These are phyloP conservation scores for Stomatorhinus ivindoensis DNA, from an alignment of 2,113 vertebrate species.

Conservation along the genomic window DNA sequence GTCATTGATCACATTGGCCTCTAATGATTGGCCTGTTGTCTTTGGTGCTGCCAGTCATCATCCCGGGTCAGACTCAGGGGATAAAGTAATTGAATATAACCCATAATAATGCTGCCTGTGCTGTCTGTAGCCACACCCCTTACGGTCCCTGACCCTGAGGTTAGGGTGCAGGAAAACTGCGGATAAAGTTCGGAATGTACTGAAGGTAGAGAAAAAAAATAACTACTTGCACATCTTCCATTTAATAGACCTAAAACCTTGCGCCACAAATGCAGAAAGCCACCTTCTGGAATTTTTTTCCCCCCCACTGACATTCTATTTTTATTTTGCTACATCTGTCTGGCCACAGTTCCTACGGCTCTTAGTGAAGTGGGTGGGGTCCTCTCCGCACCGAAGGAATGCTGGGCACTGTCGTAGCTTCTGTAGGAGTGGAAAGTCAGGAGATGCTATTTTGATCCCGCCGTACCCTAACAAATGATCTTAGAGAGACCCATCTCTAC, in stretches of 20 bases:
- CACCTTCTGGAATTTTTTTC: background rate
- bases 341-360: background rate
- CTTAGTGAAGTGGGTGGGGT: background rate
- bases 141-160: background rate
- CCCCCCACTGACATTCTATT: background rate
- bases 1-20: background rate
- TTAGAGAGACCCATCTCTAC: background rate
- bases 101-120: background rate
- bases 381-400: background rate
- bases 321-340: background rate
- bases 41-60: background rate
- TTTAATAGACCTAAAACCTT: background rate
- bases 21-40: background rate
- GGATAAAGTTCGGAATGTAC: background rate
- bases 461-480: background rate
- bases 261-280: background rate
- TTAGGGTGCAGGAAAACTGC: background rate
- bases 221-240: background rate
- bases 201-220: background rate
- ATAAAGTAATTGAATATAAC: background rate
- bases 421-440: background rate
- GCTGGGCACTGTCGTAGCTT: background rate
- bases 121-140: background rate
- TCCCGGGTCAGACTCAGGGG: background rate
- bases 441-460: slow-evolving; percentile 40